Conservation (phyloP, 2,797 vertebrate species). For the Characodon lateralis region DNA sequence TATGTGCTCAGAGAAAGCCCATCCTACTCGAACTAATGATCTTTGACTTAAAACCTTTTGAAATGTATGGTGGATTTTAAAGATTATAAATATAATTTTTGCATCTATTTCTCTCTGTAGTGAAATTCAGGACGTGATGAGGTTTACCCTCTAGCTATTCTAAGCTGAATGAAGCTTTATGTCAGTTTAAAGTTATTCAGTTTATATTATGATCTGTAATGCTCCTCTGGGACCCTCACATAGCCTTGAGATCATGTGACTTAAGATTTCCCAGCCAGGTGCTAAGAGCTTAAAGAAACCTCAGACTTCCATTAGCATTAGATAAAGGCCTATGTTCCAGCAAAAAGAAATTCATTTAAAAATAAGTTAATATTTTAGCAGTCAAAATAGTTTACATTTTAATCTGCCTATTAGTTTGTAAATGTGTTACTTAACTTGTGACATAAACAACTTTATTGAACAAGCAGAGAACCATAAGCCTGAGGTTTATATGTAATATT, state of each 20-base stretch:
- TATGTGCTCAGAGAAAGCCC: too few species aligned
- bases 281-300: conserved; percentile 34
- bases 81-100: too few species aligned
- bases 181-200: conserved; percentile 1
- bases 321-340: conserved; percentile 9
- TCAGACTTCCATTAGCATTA: not conserved
- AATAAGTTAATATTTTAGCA: not conserved
- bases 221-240: not conserved
- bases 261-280: conserved; percentile 19
- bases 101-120: too few species aligned
- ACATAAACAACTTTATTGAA: not conserved
- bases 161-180: conserved; percentile 14
- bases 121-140: too few species aligned
- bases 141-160: conserved; percentile 52
- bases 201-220: conserved; percentile 6
- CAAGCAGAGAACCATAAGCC: not conserved
- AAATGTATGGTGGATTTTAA: too few species aligned
- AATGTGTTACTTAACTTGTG: not conserved
- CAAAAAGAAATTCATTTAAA: not conserved
- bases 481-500: not conserved
- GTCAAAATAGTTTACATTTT: not conserved
- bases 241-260: conserved; percentile 43
- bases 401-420: not conserved
- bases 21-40: too few species aligned
- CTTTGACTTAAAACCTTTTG: too few species aligned